Conservation (phyloP, 2,113 vertebrate species). For the Zapus hudsonius region DNA sequence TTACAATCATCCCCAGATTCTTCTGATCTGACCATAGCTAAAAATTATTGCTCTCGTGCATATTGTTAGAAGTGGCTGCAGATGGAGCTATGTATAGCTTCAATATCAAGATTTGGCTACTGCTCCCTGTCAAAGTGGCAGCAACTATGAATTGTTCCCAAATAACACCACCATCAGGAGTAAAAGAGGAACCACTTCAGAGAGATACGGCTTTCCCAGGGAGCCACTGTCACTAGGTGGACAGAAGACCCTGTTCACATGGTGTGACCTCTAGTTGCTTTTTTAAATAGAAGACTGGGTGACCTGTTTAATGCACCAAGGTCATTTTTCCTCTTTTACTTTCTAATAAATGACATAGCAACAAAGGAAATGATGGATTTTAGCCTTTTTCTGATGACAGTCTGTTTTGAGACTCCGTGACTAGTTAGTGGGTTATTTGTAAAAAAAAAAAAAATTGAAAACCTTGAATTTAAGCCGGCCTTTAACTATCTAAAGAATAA, state of each 20-base stretch:
- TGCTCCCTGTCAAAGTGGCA: background rate
- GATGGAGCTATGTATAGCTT: background rate
- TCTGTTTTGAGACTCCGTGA: background rate
- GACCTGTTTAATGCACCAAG: background rate
- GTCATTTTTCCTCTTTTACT: background rate
- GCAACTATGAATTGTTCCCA: background rate
- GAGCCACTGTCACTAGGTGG: too few relatives aligned
- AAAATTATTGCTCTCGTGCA: background rate
- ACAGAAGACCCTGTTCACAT: background rate
- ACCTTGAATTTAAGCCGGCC: background rate
- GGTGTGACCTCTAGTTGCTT: background rate
- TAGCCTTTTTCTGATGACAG: background rate
- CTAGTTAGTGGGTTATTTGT: background rate
- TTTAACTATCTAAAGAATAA: background rate
- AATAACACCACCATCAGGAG: background rate
- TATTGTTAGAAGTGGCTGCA: background rate
- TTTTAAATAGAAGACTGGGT: background rate
- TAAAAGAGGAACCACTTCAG: background rate
- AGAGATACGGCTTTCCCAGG: background rate
- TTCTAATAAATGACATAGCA: background rate
- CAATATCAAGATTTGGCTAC: background rate
- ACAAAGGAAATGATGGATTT: background rate
- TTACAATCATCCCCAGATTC: background rate
- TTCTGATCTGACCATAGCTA: background rate
- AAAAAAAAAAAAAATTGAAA: constrained; percentile 16